Evolutionary conservation across 1,140 invertebrate genomes (phyloP).

Genomic region (Lordiphosa mommai): DNA sequence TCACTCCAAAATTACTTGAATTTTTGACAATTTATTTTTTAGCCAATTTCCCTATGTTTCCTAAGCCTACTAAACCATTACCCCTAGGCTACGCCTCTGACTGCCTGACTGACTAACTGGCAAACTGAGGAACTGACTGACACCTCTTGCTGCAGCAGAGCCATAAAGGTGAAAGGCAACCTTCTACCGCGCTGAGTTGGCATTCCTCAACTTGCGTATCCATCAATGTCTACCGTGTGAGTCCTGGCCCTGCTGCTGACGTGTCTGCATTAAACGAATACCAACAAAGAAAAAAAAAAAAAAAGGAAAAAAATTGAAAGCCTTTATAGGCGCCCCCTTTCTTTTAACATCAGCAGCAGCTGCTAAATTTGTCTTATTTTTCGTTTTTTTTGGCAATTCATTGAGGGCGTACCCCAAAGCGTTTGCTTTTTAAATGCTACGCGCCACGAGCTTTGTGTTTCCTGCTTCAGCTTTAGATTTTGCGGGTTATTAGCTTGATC

Average conservation of each 20-base stretch:
- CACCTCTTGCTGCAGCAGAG: slow-evolving; percentile 32
- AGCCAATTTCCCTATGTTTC: no score
- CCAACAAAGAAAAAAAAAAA: slow-evolving; percentile 22
- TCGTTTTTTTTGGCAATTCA: slow-evolving; percentile 67
- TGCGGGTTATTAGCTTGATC: slow-evolving; percentile 75
- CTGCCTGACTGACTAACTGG: slow-evolving; percentile 36
- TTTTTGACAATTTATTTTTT: no score
- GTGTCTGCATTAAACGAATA: slow-evolving; percentile 68
- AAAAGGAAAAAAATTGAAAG: slow-evolving; percentile 61
- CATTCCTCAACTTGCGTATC: slow-evolving; percentile 67
- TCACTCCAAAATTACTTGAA: no score
- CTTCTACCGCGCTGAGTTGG: slow-evolving; percentile 53
- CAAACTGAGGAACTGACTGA: slow-evolving; percentile 44
- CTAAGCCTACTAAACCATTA: no score
- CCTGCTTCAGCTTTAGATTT: slow-evolving; percentile 1
- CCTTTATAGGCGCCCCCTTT: slow-evolving; percentile 51
- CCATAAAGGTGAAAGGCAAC: slow-evolving; percentile 25
- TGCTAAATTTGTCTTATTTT: slow-evolving; percentile 51
- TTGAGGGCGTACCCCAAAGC: slow-evolving; percentile 61
- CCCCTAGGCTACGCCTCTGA: no score
- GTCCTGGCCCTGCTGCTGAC: slow-evolving; percentile 50
- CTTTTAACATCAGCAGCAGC: slow-evolving; percentile 52
- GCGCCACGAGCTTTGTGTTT: slow-evolving; percentile 51
- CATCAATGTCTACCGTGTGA: slow-evolving; percentile 62
- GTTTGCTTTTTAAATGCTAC: slow-evolving; percentile 70